Conservation (phyloP, 2,888 invertebrate genomes). For the Spilarctia lutea region DNA sequence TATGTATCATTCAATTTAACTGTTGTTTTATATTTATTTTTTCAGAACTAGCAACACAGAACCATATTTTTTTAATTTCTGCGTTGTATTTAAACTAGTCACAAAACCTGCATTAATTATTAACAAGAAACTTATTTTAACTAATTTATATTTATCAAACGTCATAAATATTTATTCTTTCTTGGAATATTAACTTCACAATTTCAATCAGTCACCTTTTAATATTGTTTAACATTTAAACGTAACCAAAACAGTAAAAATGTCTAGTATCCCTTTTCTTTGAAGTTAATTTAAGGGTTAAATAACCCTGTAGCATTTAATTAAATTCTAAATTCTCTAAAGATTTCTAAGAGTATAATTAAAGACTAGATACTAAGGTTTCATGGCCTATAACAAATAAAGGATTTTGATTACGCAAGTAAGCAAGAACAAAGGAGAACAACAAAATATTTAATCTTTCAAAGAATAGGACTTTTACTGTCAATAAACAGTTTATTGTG, state of each 20-base stretch:
- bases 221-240: background rate
- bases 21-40: too few relatives aligned
- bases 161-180: background rate
- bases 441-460: slow-evolving; percentile 40
- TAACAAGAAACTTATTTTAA: background rate
- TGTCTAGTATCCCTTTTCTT: background rate
- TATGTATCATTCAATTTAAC: too few relatives aligned
- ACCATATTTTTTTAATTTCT: too few relatives aligned
- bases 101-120: background rate
- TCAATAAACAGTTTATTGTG: slow-evolving; percentile 54
- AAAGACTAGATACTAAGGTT: slow-evolving; percentile 16
- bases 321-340: background rate
- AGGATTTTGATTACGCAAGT: slow-evolving; percentile 14
- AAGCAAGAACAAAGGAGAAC: slow-evolving; percentile 31
- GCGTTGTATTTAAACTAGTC: background rate
- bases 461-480: slow-evolving; percentile 36
- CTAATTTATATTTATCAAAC: background rate
- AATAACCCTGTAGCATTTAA: slow-evolving; percentile 4
- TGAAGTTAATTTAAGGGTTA: background rate
- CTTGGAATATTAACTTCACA: background rate
- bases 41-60: too few relatives aligned
- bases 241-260: background rate
- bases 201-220: background rate
- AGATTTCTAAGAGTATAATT: slow-evolving; percentile 13
- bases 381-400: slow-evolving; percentile 21